Evolutionary conservation across 2,888 invertebrate genomes (phyloP), one percentile per base, ranked within the genome.

Genomic region (Linhomoeus sp.): DNA sequence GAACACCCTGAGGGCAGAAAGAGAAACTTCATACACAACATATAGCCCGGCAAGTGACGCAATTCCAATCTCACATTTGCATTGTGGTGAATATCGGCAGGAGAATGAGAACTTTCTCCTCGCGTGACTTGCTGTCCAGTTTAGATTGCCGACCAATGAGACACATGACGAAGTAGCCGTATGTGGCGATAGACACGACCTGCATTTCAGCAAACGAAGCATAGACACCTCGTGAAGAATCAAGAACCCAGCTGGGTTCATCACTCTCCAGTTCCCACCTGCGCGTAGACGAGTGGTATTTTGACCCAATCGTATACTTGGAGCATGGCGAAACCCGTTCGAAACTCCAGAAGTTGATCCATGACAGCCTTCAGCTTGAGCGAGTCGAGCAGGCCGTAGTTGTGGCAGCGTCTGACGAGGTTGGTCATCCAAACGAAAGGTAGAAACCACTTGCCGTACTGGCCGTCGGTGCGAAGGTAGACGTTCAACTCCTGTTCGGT

Each of bases 381-480:
- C 17, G 67, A 62, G 52, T 70, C 70, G 47, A 69, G 66, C 23
- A 66, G 64, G 39, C 64, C 55, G 33, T 51, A 51, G 19, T 52
- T 43, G 33, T 60, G 24, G 7, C 3, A 52, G 45, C 56, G 53
- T 35, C n/a, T 61, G 48, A 70, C 57, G 29, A 72, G 56, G 45
- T 65, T 66, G 47, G 70, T 64, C 43, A 69, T 67, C 72, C 72
- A 72, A 41, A 69, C 61, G 12, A 68, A 57, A 2, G 72, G 72
- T 35, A 72, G 65, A 63, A 70, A 72, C 61, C 70, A 72, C 54
- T 70, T 72, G 54, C n/a, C n/a, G n/a, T n/a, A n/a, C n/a, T n/a
- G n/a, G n/a, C 69, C 68, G 24, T 66, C 62, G 3, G 66, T 59
- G 37, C 60, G 58, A 52, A 69, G 69, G 53, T 64, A 67, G 49